Base-by-base conservation (phyloP, 1,140 invertebrate species). In the Trichonephila clavipes region DNA sequence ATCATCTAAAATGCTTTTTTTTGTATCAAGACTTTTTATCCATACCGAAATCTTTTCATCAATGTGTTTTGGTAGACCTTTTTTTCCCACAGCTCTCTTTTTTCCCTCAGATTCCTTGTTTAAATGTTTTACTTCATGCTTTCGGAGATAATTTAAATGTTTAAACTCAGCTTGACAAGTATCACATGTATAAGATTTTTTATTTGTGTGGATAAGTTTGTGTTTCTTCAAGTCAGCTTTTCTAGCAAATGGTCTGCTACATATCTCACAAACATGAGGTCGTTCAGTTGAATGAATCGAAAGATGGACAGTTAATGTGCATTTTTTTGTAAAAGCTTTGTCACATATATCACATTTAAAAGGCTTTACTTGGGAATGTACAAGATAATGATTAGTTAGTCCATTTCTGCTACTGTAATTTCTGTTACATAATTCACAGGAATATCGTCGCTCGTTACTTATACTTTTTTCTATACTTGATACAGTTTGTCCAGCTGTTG, bases 141-240 rank as follows among this genome's bases (percentile, higher is more conserved):
- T 77, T 12, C 51, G 88, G 24, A 90, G 88, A 34, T 81, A 59
- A 34, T 19, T 90, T 40, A 24, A 21, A n/a, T 81, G 69, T n/a
- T 81, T 66, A 85, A 85, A 92, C n/a, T 72, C 34, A 4, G n/a
- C 82, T 21, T 58, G n/a, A 18, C 90, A 92, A 51, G 86, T 81
- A 40, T 85, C 18, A 86, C 90, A 92, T 14, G 40, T 21, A 86
- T 85, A 69, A 19, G n/a, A 51, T 44, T 85, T 92, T 64, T 61
- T 28, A 81, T 59, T 61, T 5, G 81, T 44, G 28, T 92, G 90
- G 21, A 86, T 24, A 51, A 66, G 66, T 59, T 62, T 24, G 40
- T 92, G 90, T 34, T 92, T 92, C 16, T 83, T 40, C 4, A 92
- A 28, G 81, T 92, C 90, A 83, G n/a, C 51, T 81, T 92, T 92